These are phyloP conservation scores for Geotrypetes seraphini DNA, from an alignment of 2,797 vertebrate genomes.

Conservation along the genomic window DNA sequence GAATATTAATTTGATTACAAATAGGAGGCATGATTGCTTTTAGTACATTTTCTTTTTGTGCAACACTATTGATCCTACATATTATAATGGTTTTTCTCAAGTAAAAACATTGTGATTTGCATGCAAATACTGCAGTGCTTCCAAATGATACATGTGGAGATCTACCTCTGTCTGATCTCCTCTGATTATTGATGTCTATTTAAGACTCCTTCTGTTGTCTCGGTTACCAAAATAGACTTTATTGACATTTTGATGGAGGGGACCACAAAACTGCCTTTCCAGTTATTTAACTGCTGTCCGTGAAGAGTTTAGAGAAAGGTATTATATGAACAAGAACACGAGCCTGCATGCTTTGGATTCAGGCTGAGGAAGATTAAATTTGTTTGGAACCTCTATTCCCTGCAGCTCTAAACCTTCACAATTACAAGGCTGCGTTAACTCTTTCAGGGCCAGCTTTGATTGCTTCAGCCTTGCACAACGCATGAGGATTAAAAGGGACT, in stretches of 20 bases:
- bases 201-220: slow-evolving; percentile 38
- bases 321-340: slow-evolving; percentile 9
- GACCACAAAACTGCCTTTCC: slow-evolving; percentile 28
- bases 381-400: too few species aligned
- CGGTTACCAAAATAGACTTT: slow-evolving; percentile 38
- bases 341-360: slow-evolving; percentile 2
- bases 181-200: slow-evolving; percentile 43
- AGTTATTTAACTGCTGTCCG: slow-evolving; percentile 32
- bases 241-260: slow-evolving; percentile 44
- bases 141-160: slow-evolving; percentile 35
- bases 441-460: too few species aligned
- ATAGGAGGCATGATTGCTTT: too few species aligned
- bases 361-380: background rate
- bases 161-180: slow-evolving; percentile 28
- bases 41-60: slow-evolving; percentile 24
- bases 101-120: slow-evolving; percentile 36
- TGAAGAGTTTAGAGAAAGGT: slow-evolving; percentile 15
- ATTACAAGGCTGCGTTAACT: too few species aligned
- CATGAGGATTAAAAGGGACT: too few species aligned
- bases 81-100: slow-evolving; percentile 33
- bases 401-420: too few species aligned
- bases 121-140: slow-evolving; percentile 40
- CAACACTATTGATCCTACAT: slow-evolving; percentile 32
- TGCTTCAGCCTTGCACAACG: too few species aligned
- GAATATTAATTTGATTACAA: too few species aligned